These are phyloP conservation scores for Drosophila setosimentum DNA, from an alignment of 2,888 invertebrate species.

Conservation along the genomic window DNA sequence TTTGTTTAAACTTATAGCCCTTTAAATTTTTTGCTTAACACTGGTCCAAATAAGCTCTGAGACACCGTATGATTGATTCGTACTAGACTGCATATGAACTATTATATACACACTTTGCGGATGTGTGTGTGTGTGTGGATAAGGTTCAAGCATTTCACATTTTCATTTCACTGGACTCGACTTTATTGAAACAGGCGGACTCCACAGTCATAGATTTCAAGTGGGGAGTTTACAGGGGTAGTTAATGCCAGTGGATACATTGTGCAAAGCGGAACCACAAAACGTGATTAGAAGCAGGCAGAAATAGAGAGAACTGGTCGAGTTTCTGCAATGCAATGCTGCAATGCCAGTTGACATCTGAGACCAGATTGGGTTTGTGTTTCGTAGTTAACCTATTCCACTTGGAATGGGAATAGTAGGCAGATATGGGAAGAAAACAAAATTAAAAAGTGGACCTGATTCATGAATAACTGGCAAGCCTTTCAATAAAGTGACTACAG, in stretches of 20 bases:
- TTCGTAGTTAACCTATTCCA: background rate
- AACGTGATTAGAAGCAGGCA: slow-evolving; percentile 30
- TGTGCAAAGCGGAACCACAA: slow-evolving; percentile 9
- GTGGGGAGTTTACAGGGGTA: background rate
- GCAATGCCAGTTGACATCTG: slow-evolving; percentile 20
- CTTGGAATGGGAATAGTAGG: too few species aligned
- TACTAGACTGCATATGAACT: slow-evolving; percentile 12
- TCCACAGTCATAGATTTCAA: slow-evolving; percentile 37
- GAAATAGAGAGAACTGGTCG: slow-evolving; percentile 8
- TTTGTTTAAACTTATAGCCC: too few species aligned
- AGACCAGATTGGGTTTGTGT: slow-evolving; percentile 10
- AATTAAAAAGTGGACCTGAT: background rate
- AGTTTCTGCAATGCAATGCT: slow-evolving; percentile 1
- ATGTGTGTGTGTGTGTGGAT: slow-evolving; percentile 32
- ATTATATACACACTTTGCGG: background rate
- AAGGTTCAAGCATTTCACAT: slow-evolving; percentile 43
- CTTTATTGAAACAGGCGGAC: slow-evolving; percentile 46
- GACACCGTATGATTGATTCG: slow-evolving; percentile 33
- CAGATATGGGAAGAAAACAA: background rate
- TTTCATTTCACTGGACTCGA: slow-evolving; percentile 55
- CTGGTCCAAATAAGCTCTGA: too few species aligned
- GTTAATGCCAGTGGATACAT: background rate
- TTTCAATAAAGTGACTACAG: background rate
- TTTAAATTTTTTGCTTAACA: too few species aligned
- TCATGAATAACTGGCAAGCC: background rate